Conservation (phyloP, 2,797 vertebrate genomes). For the Spea hammondii region DNA sequence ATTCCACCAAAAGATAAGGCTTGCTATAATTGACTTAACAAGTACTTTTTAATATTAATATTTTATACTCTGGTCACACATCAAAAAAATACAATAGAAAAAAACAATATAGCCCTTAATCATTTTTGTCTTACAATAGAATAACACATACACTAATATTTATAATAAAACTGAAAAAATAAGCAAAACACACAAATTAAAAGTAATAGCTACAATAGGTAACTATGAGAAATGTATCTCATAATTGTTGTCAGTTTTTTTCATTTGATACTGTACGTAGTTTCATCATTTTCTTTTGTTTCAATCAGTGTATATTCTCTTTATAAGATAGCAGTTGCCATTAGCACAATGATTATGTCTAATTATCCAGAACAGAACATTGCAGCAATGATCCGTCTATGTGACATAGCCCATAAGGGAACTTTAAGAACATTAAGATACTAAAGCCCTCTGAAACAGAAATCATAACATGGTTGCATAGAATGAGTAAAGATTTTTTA, state of each 20-base stretch:
- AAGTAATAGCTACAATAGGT: too few species aligned
- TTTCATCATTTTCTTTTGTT: background rate
- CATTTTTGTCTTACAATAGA: too few species aligned
- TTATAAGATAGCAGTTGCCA: constrained; percentile 2
- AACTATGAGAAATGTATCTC: too few species aligned
- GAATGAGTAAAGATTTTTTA: background rate
- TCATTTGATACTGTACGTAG: background rate
- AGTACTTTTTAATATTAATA: too few species aligned
- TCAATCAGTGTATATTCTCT: constrained; percentile 1
- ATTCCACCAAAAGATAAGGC: too few species aligned
- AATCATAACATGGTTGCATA: background rate
- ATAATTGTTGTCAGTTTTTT: background rate
- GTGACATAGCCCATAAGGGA: constrained; percentile 14
- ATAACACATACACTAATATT: too few species aligned
- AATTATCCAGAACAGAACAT: constrained; percentile 22
- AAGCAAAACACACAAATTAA: too few species aligned
- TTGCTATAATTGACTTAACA: too few species aligned
- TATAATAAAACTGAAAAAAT: too few species aligned
- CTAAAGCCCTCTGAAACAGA: background rate
- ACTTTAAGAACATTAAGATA: constrained; percentile 18
- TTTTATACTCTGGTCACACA: too few species aligned
- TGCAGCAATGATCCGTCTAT: constrained; percentile 21
- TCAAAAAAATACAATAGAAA: too few species aligned
- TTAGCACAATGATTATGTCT: constrained; percentile 25
- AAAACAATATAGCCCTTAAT: too few species aligned